Evolutionary conservation across 2,113 vertebrate genomes (phyloP).

Genomic region (Ondatra zibethicus): DNA sequence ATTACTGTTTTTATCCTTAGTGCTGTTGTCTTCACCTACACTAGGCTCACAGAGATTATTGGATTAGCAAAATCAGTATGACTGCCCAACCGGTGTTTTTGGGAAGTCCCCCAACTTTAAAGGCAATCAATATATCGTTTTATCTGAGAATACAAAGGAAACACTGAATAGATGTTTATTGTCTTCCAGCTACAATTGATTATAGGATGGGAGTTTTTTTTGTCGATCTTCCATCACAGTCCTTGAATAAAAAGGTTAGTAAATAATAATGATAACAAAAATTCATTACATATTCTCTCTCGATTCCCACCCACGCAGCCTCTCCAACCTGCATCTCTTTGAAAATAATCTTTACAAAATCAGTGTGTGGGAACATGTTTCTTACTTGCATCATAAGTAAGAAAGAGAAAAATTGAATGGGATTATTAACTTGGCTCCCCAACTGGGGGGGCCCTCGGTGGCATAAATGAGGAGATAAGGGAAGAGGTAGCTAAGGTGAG

Average conservation of each 20-base stretch:
- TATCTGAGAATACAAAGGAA: not conserved
- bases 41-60: not conserved
- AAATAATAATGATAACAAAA: slow-evolving; percentile 60
- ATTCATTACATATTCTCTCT: not conserved
- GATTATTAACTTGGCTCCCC: slow-evolving; percentile 70
- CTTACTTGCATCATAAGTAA: slow-evolving; percentile 73
- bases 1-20: slow-evolving; percentile 49
- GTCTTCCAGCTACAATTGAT: slow-evolving; percentile 76
- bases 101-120: not conserved
- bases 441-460: not conserved
- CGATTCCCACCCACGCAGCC: slow-evolving; percentile 38
- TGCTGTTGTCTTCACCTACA: slow-evolving; percentile 14
- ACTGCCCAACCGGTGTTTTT: not conserved
- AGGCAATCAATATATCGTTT: not conserved
- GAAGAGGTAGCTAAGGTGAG: not conserved
- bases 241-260: slow-evolving; percentile 65
- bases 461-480: rapidly evolving
- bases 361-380: slow-evolving; percentile 47
- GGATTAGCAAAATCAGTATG: slow-evolving; percentile 32
- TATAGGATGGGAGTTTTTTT: slow-evolving; percentile 73
- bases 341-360: slow-evolving; percentile 81
- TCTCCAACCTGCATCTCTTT: slow-evolving; percentile 49
- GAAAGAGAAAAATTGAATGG: slow-evolving; percentile 80
- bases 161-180: slow-evolving; percentile 22
- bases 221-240: slow-evolving; percentile 63